These are phyloP conservation scores for Tragopan temminckii DNA, from an alignment of 2,797 vertebrate genomes.

Conservation along the genomic window DNA sequence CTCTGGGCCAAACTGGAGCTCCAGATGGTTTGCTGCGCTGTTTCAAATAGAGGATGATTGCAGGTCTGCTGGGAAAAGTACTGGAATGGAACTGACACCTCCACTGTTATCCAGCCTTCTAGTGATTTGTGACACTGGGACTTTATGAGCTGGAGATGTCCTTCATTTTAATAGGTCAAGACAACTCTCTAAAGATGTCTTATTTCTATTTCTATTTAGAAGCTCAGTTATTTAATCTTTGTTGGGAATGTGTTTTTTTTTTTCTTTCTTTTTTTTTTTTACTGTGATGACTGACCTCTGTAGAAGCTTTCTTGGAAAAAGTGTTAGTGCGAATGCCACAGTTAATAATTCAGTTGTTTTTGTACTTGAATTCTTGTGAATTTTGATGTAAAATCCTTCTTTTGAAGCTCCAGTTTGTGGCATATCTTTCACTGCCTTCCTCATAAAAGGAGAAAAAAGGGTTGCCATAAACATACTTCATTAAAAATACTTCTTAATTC, in stretches of 20 bases:
- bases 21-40: neutral
- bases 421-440: neutral
- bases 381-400: neutral
- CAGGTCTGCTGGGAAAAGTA: neutral
- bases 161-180: neutral
- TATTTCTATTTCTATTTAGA: neutral
- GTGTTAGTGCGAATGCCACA: neutral
- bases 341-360: neutral
- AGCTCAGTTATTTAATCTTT: neutral
- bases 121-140: neutral
- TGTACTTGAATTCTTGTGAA: neutral
- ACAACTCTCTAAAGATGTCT: neutral
- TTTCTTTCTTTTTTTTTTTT: neutral
- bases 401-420: neutral
- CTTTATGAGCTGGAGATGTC: neutral
- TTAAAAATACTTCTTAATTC: neutral
- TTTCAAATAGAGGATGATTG: neutral
- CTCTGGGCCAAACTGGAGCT: neutral
- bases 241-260: neutral
- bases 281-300: neutral
- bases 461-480: neutral
- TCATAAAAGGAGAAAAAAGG: neutral
- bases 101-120: neutral
- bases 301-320: neutral
- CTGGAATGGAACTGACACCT: neutral